phyloP scores from a whole-genome alignment of 2,797 vertebrate species.

The Cossypha dichroa region DNA sequence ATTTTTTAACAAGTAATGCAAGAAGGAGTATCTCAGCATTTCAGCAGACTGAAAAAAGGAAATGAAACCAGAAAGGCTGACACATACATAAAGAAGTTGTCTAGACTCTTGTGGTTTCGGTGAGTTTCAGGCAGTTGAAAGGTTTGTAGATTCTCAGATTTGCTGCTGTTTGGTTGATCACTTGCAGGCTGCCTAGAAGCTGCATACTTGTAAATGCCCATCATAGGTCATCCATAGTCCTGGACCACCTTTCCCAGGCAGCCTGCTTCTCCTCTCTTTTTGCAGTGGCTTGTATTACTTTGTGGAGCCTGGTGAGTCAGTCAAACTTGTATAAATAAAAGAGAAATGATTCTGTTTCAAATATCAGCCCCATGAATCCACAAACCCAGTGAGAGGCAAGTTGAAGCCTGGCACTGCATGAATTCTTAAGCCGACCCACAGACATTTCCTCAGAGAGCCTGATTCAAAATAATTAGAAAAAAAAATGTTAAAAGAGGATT shows the following conservation, averaged over 20 bases:
- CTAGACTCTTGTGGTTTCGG: not conserved
- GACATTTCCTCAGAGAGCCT: not conserved
- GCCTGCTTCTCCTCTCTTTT: not conserved
- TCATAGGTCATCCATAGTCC: not conserved
- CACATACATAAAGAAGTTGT: not conserved
- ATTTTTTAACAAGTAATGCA: not conserved
- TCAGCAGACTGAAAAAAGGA: not conserved
- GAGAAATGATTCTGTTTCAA: not conserved
- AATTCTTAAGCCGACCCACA: not conserved
- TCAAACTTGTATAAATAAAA: not conserved
- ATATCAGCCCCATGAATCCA: not conserved
- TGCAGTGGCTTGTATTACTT: not conserved
- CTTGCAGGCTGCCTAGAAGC: not conserved
- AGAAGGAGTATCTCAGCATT: not conserved
- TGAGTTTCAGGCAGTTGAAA: not conserved
- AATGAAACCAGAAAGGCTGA: not conserved
- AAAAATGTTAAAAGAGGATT: not conserved
- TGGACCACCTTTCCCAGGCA: not conserved
- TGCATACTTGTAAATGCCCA: not conserved
- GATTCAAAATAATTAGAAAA: not conserved
- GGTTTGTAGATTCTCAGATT: not conserved
- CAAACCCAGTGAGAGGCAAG: not conserved
- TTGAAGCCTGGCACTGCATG: not conserved
- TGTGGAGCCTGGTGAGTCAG: not conserved
- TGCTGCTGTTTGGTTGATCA: not conserved